A percentile compares a stretch with the other conserved stretches of the same genome.
Evolutionary conservation across 2,888 invertebrate species (phyloP).

Genomic region (Agapostemon virescens): DNA sequence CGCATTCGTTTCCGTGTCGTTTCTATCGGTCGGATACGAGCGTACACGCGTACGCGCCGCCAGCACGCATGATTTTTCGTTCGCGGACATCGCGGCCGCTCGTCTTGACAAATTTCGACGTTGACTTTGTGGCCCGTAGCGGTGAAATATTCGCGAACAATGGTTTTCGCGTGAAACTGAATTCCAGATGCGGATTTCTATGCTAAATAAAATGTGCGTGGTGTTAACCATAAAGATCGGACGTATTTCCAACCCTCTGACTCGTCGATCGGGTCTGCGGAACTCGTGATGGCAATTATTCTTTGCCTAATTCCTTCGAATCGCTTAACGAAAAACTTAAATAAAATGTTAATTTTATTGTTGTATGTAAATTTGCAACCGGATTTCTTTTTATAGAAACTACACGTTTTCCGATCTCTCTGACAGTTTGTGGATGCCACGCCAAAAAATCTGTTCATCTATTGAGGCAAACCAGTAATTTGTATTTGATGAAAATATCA

Average conservation of each 20-base stretch:
- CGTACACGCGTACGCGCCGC: neutral
- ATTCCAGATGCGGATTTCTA: neutral
- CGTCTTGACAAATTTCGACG: slow-evolving; percentile 17
- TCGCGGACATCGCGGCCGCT: neutral
- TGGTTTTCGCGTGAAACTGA: neutral
- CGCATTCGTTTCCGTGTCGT: slow-evolving; percentile 13
- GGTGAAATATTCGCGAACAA: neutral
- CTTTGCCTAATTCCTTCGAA: neutral
- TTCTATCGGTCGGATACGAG: neutral
- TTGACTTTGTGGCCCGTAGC: neutral
- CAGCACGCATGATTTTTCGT: slow-evolving; percentile 16
- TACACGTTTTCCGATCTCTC: too few species aligned
- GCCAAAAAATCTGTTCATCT: too few species aligned
- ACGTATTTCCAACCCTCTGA: neutral
- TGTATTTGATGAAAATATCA: too few species aligned
- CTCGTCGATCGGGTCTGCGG: too few species aligned
- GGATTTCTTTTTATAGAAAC: too few species aligned
- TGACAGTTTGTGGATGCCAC: too few species aligned
- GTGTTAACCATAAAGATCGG: neutral
- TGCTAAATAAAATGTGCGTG: neutral
- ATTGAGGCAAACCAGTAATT: too few species aligned
- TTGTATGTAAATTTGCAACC: too few species aligned
- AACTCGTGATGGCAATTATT: neutral
- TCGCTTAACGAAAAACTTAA: too few species aligned
- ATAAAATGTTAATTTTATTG: too few species aligned